Evolutionary conservation across 2,113 vertebrate species (phyloP), one percentile per base, ranked within the genome.

Genomic region (Oryzias melastigma): DNA sequence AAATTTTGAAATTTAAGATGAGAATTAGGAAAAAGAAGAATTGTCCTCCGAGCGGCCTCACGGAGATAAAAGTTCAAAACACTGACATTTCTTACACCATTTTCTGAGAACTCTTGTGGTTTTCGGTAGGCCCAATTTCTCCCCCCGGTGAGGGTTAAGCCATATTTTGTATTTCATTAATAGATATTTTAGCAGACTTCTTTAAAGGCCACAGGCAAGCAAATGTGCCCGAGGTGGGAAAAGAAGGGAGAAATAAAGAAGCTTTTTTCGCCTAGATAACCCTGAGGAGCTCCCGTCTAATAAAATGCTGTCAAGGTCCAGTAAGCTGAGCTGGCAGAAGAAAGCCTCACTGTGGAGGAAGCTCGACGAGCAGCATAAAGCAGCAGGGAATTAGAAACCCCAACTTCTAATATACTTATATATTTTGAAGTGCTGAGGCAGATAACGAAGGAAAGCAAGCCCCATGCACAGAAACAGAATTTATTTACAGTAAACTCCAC

Each of bases 281-380:
- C 84, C 80, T 14, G 51, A 75, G 75, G 86, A 85, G 73, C 71
- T 75, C 71, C 68, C 22, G 65, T 84, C 83, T 86, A 86, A 88
- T 87, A 76, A 85, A 89, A 90, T 77, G 68, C 71, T 77, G 80
- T 82, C 84, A 88, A 58, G 88, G 82, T 86, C 82, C 80, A 84
- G 67, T 81, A 82, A 88, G 78, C 78, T 77, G 71, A 86, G 73
- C 82, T 81, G 77, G 75, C 70, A 80, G 73, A 76, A 82, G 77
- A 84, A 84, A 78, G 77, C 65, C 60, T 57, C 64, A 74, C 75
- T 62, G 72, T 77, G 65, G 69, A 75, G 51, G 77, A 77, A 74
- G 71, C 52, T 59, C 20, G 47, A 73, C 62, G 73, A 76, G 67
- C 58, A 59, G 66, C 73, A 81, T 58, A 81, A 78, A 73, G 78